These are phyloP conservation scores for Mohoua ochrocephala DNA, from an alignment of 2,113 vertebrate genomes.

Conservation along the genomic window DNA sequence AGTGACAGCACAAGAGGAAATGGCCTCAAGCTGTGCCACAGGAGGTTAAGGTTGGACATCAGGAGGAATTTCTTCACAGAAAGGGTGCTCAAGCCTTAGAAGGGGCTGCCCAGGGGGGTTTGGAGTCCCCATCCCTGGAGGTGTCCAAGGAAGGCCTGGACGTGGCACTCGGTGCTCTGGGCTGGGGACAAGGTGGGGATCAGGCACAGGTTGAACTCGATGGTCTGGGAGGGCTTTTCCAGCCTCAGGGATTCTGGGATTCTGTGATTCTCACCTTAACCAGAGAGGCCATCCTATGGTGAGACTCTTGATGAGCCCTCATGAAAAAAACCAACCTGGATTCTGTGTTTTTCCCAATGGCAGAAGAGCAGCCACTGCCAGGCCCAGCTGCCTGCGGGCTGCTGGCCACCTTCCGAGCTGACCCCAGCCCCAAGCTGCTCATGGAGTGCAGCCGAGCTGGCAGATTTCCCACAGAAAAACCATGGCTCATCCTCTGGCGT, in stretches of 20 bases:
- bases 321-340: not conserved
- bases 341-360: fast-evolving
- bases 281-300: not conserved
- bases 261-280: not conserved
- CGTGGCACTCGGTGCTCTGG: too few species aligned
- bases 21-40: not conserved
- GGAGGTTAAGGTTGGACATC: not conserved
- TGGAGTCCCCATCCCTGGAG: not conserved
- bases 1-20: not conserved
- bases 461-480: fast-evolving
- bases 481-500: not conserved
- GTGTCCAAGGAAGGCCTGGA: not conserved
- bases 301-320: not conserved
- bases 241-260: not conserved
- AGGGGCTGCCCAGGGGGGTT: not conserved
- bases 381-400: not conserved
- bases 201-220: not conserved
- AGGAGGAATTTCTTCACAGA: not conserved
- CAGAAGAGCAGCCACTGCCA: not conserved
- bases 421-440: not conserved
- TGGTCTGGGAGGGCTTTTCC: not conserved
- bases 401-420: not conserved
- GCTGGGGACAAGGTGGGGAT: not conserved
- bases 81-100: not conserved
- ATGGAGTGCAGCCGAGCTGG: not conserved